Percentiles rank a stretch among this genome's conserved stretches.
phyloP scores from a whole-genome alignment of 2,888 invertebrate species.

The Drosophila testacea region DNA sequence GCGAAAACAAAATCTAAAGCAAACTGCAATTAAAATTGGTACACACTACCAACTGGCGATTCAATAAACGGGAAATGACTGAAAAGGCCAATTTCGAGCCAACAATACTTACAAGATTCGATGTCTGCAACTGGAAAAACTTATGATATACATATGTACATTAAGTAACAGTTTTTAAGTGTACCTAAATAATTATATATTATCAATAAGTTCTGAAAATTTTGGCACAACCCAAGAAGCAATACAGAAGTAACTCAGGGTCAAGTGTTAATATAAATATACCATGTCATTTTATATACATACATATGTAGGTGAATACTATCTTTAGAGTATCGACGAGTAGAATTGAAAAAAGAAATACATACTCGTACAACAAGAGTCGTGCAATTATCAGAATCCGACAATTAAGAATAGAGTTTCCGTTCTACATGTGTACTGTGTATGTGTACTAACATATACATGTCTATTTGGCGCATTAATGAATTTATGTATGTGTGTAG shows the following conservation, averaged over 20 bases:
- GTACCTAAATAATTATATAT: not conserved
- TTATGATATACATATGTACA: not conserved
- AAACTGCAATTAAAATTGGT: constrained; percentile 51
- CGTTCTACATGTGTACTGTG: constrained; percentile 1
- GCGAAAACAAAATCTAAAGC: constrained; percentile 14
- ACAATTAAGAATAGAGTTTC: constrained; percentile 19
- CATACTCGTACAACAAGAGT: constrained; percentile 1
- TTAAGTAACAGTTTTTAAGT: not conserved
- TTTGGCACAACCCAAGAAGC: not conserved
- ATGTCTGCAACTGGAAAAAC: not conserved
- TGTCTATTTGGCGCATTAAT: not conserved
- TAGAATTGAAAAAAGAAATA: not conserved
- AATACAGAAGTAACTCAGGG: not conserved
- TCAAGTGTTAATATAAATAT: no score
- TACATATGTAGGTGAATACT: not conserved
- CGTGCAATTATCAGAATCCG: constrained; percentile 13
- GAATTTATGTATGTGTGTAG: constrained; percentile 8
- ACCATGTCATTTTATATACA: no score
- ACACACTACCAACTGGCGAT: constrained; percentile 32
- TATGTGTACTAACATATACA: not conserved
- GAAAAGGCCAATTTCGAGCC: not conserved
- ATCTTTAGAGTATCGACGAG: constrained; percentile 1
- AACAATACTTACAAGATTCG: no score
- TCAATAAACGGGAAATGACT: not conserved
- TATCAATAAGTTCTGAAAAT: not conserved